Conservation (phyloP, 2,888 invertebrate genomes). For the Limenitis camilla region DNA sequence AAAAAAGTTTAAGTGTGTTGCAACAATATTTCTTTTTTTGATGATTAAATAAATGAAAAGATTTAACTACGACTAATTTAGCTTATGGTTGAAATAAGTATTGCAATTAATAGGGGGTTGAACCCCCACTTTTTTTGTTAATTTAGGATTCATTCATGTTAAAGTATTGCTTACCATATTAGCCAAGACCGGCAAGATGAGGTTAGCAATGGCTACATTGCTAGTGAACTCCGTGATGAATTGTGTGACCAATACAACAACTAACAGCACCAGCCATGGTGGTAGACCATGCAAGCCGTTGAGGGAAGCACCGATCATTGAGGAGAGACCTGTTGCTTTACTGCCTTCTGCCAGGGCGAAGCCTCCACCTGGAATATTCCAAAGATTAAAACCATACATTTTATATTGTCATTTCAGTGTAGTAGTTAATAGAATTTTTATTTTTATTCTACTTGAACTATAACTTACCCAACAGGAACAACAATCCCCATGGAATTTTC, state of each 20-base stretch:
- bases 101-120: too few species aligned
- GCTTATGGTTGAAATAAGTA: too few species aligned
- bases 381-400: not conserved
- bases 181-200: slow-evolving; percentile 87
- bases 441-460: not conserved
- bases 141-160: too few species aligned
- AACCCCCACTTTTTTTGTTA: too few species aligned
- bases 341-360: slow-evolving; percentile 93
- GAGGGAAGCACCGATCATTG: slow-evolving; percentile 82
- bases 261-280: slow-evolving; percentile 79
- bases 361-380: slow-evolving; percentile 81
- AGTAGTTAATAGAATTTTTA: too few species aligned
- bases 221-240: slow-evolving; percentile 91
- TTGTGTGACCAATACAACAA: slow-evolving; percentile 85
- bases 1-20: too few species aligned
- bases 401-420: not conserved
- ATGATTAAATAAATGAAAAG: too few species aligned
- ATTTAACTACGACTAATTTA: too few species aligned
- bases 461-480: slow-evolving; percentile 83
- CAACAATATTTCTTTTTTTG: too few species aligned
- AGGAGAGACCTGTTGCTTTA: slow-evolving; percentile 84
- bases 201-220: slow-evolving; percentile 92
- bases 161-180: slow-evolving; percentile 74
- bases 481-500: slow-evolving; percentile 92
- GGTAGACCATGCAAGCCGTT: slow-evolving; percentile 78